phyloP scores from a whole-genome alignment of 37 sponge, comb jelly and placozoan species.

The Halisarca cf. caerulea region DNA sequence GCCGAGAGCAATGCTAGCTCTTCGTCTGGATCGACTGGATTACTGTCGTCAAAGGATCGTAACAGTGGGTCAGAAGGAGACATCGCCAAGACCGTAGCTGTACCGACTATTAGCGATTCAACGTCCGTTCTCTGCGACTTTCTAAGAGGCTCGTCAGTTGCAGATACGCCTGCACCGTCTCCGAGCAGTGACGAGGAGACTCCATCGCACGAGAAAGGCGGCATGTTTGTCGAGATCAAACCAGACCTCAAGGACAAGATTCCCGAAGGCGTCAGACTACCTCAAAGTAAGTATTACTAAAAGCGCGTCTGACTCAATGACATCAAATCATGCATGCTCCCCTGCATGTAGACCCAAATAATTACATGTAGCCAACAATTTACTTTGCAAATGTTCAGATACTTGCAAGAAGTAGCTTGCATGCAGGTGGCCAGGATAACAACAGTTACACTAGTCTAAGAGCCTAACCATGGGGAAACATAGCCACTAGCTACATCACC shows the following conservation, averaged over 20 bases:
- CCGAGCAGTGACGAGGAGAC: constrained; percentile 36
- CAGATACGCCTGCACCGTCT: constrained; percentile 40
- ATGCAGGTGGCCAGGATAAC: no score
- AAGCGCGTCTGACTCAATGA: no score
- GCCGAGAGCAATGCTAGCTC: background rate
- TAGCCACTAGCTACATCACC: no score
- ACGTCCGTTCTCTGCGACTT: constrained; percentile 3
- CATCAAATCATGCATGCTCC: no score
- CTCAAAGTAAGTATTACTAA: constrained; percentile 66
- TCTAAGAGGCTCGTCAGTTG: constrained; percentile 20
- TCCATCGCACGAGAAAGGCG: background rate
- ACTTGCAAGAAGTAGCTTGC: no score
- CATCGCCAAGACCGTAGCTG: background rate
- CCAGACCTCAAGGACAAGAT: constrained; percentile 20
- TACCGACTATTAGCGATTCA: background rate
- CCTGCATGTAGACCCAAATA: no score
- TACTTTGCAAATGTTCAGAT: no score
- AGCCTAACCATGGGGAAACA: no score
- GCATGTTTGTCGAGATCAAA: constrained; percentile 2
- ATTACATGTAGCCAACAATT: no score
- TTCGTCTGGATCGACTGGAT: background rate
- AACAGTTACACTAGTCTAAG: no score
- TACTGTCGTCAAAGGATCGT: background rate
- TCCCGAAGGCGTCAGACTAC: constrained; percentile 55
- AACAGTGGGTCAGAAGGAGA: background rate